Evolutionary conservation across 2,797 vertebrate genomes (phyloP), one percentile per base, ranked within the genome.

Genomic region (Lateolabrax maculatus): DNA sequence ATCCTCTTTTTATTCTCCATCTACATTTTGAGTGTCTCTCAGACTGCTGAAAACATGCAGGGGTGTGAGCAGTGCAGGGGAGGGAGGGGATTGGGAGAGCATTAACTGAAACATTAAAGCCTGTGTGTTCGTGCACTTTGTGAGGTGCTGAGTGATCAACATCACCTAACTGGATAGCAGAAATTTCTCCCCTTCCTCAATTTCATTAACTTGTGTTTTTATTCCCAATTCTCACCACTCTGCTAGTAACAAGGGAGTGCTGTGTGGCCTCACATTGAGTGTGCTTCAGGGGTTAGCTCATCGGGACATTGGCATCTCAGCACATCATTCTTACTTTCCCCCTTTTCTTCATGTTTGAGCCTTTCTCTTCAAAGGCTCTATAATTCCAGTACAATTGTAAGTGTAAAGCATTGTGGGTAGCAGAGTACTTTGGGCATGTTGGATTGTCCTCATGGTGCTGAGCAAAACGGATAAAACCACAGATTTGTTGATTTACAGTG

Each of bases 11-110:
- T 80, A 68, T 94, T 96, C 94, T 95, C 93, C 93, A 94, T 93
- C 87, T 95, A 89, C 93, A 92, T 95, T 95, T 94, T 94, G 91
- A 95, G 94, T 94, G 90, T 81, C 63, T 87, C 77, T 87, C 92
- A 82, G 90, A 95, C 94, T 91, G 93, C 93, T 93, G 57, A 76
- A 92, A 56, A 80, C 39, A 13, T 83, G 86, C 80, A 52, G 74
- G 36, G 52, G 6, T 41, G 75, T 63, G 73, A 73, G 61, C 37
- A 57, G 25, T 23, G 56, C 66, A 27, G 62, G 63, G 55, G 71
- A 41, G 88, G 34, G 63, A 13, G 60, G 80, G 27, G 37, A 48
- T 48, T 37, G 27, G 77, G 23, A 65, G 95, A 94, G 92, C 92
- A 92, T 95, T 95, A 94, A 96, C 94, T 91, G 90, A 94, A 79